Conservation (phyloP, 2,113 vertebrate species). For the Equus quagga region DNA sequence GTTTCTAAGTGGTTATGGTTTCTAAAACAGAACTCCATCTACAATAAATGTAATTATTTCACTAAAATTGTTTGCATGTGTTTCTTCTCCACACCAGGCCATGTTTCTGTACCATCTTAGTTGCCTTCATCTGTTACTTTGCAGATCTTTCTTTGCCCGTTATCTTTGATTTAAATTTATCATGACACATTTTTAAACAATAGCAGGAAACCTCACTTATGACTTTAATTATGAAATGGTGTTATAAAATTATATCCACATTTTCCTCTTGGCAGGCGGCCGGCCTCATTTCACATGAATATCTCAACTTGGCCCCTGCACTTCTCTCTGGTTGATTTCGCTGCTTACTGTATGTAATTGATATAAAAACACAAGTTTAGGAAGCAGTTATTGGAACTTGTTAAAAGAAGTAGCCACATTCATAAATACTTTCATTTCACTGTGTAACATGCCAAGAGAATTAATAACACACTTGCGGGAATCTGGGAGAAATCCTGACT, state of each 20-base stretch:
- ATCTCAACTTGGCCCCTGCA: conserved; percentile 85
- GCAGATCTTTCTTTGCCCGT: conserved; percentile 83
- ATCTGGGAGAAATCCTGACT: conserved; percentile 83
- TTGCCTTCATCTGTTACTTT: conserved; percentile 85
- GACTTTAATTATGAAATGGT: conserved; percentile 92
- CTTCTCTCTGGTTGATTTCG: conserved; percentile 88
- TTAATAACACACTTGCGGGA: conserved; percentile 87
- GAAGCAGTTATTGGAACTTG: conserved; percentile 91
- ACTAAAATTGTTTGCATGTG: conserved; percentile 91
- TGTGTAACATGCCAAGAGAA: conserved; percentile 87
- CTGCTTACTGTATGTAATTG: conserved; percentile 90
- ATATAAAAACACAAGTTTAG: conserved; percentile 91
- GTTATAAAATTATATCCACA: conserved; percentile 93
- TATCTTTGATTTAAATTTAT: conserved; percentile 90
- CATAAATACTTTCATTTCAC: conserved; percentile 88
- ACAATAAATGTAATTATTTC: conserved; percentile 90
- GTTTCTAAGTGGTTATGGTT: conserved; percentile 89
- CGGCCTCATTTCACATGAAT: conserved; percentile 84
- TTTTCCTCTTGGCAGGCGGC: conserved; percentile 89
- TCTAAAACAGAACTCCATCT: conserved; percentile 88
- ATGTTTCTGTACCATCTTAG: conserved; percentile 84
- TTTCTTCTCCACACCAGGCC: conserved; percentile 82
- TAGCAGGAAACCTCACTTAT: conserved; percentile 93
- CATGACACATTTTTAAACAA: conserved; percentile 92
- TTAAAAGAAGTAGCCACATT: conserved; percentile 91